Evolutionary conservation across 1,140 invertebrate species (phyloP).

Genomic region (Tetragonula clypearis): DNA sequence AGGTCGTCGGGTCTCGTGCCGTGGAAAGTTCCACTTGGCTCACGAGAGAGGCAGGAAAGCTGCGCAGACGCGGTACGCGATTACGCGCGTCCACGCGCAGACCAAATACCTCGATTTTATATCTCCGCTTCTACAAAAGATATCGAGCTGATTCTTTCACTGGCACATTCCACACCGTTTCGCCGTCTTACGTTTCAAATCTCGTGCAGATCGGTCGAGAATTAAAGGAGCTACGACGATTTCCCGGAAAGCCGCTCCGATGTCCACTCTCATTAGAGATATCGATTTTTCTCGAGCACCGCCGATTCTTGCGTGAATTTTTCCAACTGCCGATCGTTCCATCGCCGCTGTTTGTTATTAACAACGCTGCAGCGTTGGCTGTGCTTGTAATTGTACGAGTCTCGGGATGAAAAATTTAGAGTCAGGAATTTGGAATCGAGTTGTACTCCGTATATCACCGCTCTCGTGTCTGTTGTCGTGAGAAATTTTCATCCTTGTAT

Average conservation of each 20-base stretch:
- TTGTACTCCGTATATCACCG: too few species aligned
- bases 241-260: slow-evolving; percentile 43
- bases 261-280: slow-evolving; percentile 3
- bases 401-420: background rate
- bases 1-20: slow-evolving; percentile 63
- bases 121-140: slow-evolving; percentile 60
- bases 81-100: slow-evolving; percentile 68
- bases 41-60: slow-evolving; percentile 69
- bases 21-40: slow-evolving; percentile 78
- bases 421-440: background rate
- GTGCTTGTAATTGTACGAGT: background rate
- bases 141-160: slow-evolving; percentile 65
- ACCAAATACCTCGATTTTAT: slow-evolving; percentile 65
- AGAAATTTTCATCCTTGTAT: background rate
- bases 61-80: slow-evolving; percentile 69
- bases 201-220: slow-evolving; percentile 40
- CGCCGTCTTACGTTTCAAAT: slow-evolving; percentile 72
- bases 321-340: too few species aligned
- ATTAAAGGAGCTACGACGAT: slow-evolving; percentile 44
- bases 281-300: background rate
- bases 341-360: too few species aligned
- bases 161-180: slow-evolving; percentile 72
- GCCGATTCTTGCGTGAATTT: background rate
- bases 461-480: background rate
- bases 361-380: accelerated